phyloP scores from a whole-genome alignment of 2,888 invertebrate genomes.

The Gastrophysa polygoni region DNA sequence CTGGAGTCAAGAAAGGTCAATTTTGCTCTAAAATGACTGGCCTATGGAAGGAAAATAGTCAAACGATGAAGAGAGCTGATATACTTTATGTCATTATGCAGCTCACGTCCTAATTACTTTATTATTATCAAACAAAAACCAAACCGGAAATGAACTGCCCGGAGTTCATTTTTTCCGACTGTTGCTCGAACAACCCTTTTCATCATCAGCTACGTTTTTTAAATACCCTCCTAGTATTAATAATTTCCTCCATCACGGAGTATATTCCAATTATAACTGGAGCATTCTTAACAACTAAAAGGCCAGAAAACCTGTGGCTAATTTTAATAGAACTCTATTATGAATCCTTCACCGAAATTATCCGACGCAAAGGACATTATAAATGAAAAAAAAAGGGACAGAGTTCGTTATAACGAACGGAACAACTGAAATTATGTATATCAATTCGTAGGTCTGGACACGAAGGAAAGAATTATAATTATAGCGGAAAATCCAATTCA shows the following conservation, averaged over 20 bases:
- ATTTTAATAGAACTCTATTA: slow-evolving; percentile 36
- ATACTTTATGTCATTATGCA: background rate
- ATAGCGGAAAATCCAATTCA: background rate
- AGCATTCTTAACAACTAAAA: slow-evolving; percentile 36
- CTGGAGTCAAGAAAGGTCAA: too few relatives aligned
- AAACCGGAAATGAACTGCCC: background rate
- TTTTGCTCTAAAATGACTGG: too few relatives aligned
- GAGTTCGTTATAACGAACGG: slow-evolving; percentile 10
- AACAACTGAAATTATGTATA: background rate
- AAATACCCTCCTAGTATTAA: slow-evolving; percentile 12
- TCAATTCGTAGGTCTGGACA: background rate
- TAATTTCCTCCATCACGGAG: slow-evolving; percentile 27
- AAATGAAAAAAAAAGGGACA: slow-evolving; percentile 32
- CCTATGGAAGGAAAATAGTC: too few relatives aligned
- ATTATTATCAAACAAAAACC: background rate
- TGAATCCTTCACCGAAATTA: slow-evolving; percentile 15
- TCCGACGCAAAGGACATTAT: slow-evolving; percentile 6
- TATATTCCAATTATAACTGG: slow-evolving; percentile 37
- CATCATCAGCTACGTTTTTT: slow-evolving; percentile 1
- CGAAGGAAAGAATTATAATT: background rate
- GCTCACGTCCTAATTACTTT: background rate
- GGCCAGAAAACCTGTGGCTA: slow-evolving; percentile 40
- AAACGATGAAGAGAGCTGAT: too few relatives aligned
- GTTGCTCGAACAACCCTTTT: slow-evolving; percentile 30
- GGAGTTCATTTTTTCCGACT: slow-evolving; percentile 18